These are phyloP conservation scores for Cyphomyrmex costatus DNA, from an alignment of 1,140 invertebrate species.

Conservation along the genomic window DNA sequence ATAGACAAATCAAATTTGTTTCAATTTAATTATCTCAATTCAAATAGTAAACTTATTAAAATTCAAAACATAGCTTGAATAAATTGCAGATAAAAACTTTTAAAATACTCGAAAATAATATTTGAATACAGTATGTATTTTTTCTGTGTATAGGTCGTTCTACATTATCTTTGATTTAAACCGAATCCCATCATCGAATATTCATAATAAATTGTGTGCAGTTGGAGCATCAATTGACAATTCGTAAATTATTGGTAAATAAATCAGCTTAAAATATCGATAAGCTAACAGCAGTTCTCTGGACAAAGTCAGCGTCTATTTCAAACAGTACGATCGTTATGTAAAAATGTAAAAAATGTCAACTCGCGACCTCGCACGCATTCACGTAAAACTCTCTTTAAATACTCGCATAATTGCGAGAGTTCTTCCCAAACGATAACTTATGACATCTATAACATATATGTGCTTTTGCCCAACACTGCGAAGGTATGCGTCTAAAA, in stretches of 20 bases:
- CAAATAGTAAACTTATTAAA: no score
- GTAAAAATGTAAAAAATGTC: conserved; percentile 38
- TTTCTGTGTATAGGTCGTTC: no score
- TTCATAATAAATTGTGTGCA: background rate
- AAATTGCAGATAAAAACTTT: no score
- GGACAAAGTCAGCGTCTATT: conserved; percentile 20
- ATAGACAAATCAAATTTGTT: no score
- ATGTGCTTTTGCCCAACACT: conserved; percentile 67
- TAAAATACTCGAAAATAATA: no score
- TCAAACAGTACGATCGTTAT: conserved; percentile 47
- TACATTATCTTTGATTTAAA: conserved; percentile 6
- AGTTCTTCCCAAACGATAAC: conserved; percentile 9
- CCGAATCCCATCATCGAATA: background rate
- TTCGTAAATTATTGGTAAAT: conserved; percentile 11
- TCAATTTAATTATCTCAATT: no score
- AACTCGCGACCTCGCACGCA: conserved; percentile 20
- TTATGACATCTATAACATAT: conserved; percentile 30
- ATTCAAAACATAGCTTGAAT: no score
- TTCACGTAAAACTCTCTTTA: conserved; percentile 47
- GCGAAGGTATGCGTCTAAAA: conserved; percentile 43
- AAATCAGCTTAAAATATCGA: conserved; percentile 26
- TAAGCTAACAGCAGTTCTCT: background rate
- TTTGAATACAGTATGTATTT: no score
- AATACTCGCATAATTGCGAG: conserved; percentile 28
- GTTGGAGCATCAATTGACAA: conserved; percentile 1